Base-by-base conservation (phyloP, 1,140 invertebrate species). In the Conopomorpha cramerella region DNA sequence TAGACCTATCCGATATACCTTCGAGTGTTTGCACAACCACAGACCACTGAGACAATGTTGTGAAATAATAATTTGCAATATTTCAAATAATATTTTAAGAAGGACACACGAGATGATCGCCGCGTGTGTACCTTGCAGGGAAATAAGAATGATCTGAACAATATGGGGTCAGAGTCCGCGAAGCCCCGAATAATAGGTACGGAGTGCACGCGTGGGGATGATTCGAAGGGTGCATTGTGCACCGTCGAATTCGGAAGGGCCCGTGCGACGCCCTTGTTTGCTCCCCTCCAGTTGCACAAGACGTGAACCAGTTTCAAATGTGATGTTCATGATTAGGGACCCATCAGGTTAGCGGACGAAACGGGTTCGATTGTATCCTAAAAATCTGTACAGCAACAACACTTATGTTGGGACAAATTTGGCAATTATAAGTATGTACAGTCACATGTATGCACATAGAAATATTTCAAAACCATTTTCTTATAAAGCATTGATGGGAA, bases 211-310 rank as follows among this genome's bases (percentile, higher is more conserved):
- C 70, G 70, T 74, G 70, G 70, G 70, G 70, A 74, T 74, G 66
- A 60, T 65, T 65, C 66, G 65, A 53, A 74, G 70, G 66, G 70
- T 72, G 70, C 70, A 71, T 74, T 74, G 70, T 74, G 66, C 70
- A 71, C 63, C 66, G 70, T 56, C 66, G 55, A 71, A 74, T 55
- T 74, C 54, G 66, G 66, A 68, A 71, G 66, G 66, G 70, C 55
- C 58, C 68, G 64, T 49, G 55, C 50, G 37, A 63, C 63, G 54
- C 67, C 65, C 70, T 67, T 67, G 63, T 70, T 70, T 59, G 51
- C 55, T 60, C 64, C 67, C 66, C 70, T 63, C 59, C 59, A 53
- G 61, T 74, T 72, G 67, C 65, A 67, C 67, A 72, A 74, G 67
- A 72, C 66, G 65, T 56, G 63, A 74, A 72, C 70, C 65, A 62